Conservation (phyloP, 2,113 vertebrate species). For the Zapus hudsonius region DNA sequence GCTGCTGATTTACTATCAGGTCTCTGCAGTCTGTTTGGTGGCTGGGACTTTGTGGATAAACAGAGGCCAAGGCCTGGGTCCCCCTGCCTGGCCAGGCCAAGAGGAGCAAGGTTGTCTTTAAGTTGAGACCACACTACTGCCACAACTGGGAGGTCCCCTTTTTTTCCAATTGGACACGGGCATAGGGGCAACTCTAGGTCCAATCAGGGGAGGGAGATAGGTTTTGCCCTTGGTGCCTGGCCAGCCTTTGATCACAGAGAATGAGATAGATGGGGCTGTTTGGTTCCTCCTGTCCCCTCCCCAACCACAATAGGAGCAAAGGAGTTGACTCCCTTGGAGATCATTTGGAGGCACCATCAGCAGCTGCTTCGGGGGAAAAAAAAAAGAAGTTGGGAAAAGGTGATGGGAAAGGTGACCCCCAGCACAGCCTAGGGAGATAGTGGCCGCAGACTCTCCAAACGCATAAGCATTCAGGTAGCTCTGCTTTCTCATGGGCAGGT, state of each 20-base stretch:
- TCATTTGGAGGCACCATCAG: neutral
- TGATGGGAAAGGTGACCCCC: slow-evolving; percentile 32
- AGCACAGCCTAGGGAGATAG: neutral
- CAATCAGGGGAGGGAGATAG: neutral
- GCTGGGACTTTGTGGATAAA: slow-evolving; percentile 19
- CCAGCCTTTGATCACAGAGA: neutral
- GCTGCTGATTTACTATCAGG: slow-evolving; percentile 79
- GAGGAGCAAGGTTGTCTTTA: neutral
- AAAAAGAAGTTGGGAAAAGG: neutral
- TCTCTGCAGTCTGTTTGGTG: slow-evolving; percentile 73
- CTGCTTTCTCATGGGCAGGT: neutral
- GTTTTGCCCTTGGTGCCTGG: slow-evolving; percentile 10
- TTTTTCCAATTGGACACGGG: neutral
- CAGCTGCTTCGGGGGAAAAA: slow-evolving; percentile 19
- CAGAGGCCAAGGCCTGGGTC: slow-evolving; percentile 10
- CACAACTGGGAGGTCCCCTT: neutral
- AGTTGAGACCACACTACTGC: neutral
- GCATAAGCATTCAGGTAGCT: rapidly evolving
- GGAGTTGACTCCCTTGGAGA: slow-evolving; percentile 53
- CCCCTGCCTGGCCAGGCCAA: neutral
- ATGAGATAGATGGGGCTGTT: slow-evolving; percentile 6
- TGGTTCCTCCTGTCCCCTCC: neutral
- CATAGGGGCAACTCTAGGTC: neutral
- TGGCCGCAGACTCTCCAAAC: neutral
- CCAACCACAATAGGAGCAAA: neutral